Conservation (phyloP, 2,113 vertebrate species). For the Hippotragus niger region DNA sequence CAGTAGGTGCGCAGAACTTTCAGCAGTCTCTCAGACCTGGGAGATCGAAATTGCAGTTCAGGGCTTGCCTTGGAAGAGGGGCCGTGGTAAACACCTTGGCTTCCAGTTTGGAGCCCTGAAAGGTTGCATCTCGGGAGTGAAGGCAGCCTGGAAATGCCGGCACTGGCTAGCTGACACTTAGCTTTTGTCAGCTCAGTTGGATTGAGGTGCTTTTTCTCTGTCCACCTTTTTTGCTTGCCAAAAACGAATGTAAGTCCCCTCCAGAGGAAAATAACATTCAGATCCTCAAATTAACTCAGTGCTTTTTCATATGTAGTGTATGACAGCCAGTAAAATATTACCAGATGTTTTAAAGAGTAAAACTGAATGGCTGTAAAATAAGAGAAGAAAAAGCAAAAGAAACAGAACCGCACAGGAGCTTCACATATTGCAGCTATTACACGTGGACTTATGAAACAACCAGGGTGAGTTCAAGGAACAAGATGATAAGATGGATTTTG, state of each 20-base stretch:
- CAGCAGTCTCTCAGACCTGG: neutral
- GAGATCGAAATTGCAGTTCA: neutral
- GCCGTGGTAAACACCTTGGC: neutral
- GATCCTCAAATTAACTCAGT: neutral
- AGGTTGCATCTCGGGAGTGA: neutral
- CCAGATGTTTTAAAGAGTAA: neutral
- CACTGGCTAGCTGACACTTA: neutral
- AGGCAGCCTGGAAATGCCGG: neutral
- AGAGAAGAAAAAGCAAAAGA: neutral
- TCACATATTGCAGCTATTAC: neutral
- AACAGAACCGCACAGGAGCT: neutral
- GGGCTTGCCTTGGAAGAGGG: neutral
- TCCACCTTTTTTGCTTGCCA: neutral
- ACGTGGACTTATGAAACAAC: neutral
- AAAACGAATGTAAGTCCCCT: neutral
- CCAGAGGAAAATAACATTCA: neutral
- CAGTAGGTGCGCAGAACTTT: neutral
- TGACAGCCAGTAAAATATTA: neutral
- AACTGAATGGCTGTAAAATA: neutral
- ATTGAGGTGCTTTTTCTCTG: neutral
- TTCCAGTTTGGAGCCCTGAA: neutral
- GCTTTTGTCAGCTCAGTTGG: neutral
- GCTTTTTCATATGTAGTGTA: neutral
- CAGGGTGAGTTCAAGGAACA: neutral
- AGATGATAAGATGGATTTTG: neutral